phyloP scores from a whole-genome alignment of 2,888 invertebrate genomes.

The Timema cristinae region DNA sequence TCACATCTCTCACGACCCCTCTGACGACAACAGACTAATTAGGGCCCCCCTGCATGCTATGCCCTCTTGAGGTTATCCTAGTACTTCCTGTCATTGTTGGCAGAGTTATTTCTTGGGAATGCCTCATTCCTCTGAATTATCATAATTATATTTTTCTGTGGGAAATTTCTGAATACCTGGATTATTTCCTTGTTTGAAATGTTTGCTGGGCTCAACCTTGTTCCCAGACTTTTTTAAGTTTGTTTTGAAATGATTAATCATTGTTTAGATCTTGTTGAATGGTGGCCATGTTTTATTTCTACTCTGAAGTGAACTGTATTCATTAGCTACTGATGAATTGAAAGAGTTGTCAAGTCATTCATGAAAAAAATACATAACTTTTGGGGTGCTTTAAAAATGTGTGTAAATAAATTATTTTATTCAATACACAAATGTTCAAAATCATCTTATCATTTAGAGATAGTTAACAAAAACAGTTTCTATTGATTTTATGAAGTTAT shows the following conservation, averaged over 20 bases:
- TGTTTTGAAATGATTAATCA: not conserved
- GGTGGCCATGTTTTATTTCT: not conserved
- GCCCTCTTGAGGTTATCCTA: conserved; percentile 31
- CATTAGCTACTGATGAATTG: not conserved
- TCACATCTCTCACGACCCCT: conserved; percentile 27
- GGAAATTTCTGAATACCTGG: conserved; percentile 28
- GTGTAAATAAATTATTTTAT: too few species aligned
- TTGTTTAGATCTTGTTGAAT: not conserved
- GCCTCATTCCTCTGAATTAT: too few species aligned
- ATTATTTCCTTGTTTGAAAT: conserved; percentile 31
- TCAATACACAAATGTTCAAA: too few species aligned
- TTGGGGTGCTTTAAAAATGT: too few species aligned
- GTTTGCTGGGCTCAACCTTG: conserved; percentile 14
- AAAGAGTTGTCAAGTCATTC: not conserved
- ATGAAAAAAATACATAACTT: not conserved
- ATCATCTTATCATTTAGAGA: too few species aligned
- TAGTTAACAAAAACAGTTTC: too few species aligned
- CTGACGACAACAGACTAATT: conserved; percentile 29
- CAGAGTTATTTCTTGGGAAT: too few species aligned
- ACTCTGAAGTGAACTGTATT: not conserved
- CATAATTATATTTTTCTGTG: conserved; percentile 29
- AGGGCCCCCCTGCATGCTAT: conserved; percentile 26
- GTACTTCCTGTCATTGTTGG: conserved; percentile 33
- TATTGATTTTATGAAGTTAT: too few species aligned
- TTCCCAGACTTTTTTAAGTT: not conserved